A percentile compares a stretch with the other conserved stretches of the same genome.
These are phyloP conservation scores for Schlechtendalia chinensis DNA, from an alignment of 1,140 invertebrate species.

Conservation along the genomic window DNA sequence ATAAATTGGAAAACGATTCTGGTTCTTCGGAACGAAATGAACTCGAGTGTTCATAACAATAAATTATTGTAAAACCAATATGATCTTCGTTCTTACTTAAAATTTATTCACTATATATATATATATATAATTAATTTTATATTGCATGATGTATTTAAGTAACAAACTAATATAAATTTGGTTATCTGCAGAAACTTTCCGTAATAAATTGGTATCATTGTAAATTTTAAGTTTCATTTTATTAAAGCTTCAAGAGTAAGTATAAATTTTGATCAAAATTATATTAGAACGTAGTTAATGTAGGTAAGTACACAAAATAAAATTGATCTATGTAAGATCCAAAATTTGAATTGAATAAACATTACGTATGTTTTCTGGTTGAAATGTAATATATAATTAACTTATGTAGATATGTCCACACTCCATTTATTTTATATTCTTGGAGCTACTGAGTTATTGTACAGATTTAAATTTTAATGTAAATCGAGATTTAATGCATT, in stretches of 20 bases:
- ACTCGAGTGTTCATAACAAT: neutral
- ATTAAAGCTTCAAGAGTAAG: conserved; percentile 10
- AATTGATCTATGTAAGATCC: neutral
- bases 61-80: neutral
- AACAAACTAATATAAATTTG: neutral
- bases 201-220: neutral
- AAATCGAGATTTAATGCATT: neutral
- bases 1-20: neutral
- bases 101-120: neutral
- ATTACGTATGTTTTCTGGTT: neutral
- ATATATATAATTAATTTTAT: neutral
- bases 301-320: no score
- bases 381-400: neutral
- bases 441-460: neutral
- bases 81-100: no score
- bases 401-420: neutral
- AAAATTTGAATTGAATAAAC: neutral
- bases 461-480: neutral
- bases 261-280: conserved; percentile 23
- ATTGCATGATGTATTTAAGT: neutral
- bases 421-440: neutral
- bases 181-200: neutral
- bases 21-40: neutral
- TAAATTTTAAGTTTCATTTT: neutral
- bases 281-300: no score